Evolutionary conservation across 2,113 vertebrate genomes (phyloP), one percentile per base, ranked within the genome.

Genomic region (Chaetodon auriga): DNA sequence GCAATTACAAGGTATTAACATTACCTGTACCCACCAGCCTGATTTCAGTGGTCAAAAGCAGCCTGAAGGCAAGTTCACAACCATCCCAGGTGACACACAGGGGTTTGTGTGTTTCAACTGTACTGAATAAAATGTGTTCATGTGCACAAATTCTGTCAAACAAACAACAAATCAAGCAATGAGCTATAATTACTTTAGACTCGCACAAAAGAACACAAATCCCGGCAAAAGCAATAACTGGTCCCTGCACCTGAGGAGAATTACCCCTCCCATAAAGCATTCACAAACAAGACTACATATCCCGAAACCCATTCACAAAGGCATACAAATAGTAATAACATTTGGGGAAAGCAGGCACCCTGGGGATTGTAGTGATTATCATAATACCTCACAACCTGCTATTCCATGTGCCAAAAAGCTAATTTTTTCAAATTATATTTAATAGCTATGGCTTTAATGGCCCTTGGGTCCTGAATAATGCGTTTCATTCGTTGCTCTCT

Each of bases 391-490:
- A 89, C 76, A 87, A 87, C 83, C 87, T 91, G 87, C 83, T 76
- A 80, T 86, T 87, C 77, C 79, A 89, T 16, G 68, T 0, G 68
- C 88, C 87, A 88, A 87, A 92, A 90, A 92, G 86, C 87, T 72
- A 75, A 91, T 82, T 91, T 89, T 81, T 90, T 88, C 78, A 90
- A 93, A 94, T 94, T 83, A 89, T 83, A 90, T 91, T 93, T 92
- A 95, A 94, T 91, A 83, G 83, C 66, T 75, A 45, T 79, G 64
- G 87, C 78, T 91, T 80, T 84, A 75, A 82, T 84, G 85, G 82
- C 90, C 84, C 81, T 65, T 53, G 88, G 93, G 91, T 70, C 80
- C 86, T 81, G 76, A 85, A 86, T 90, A 90, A 91, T 92, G 87
- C 58, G 81, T 83, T 89, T 81, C 79, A 81, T 84, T 78, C 54